A percentile compares a stretch with the other conserved stretches of the same genome.
Evolutionary conservation across 2,888 invertebrate genomes (phyloP).

Genomic region (Escarpia spicata): DNA sequence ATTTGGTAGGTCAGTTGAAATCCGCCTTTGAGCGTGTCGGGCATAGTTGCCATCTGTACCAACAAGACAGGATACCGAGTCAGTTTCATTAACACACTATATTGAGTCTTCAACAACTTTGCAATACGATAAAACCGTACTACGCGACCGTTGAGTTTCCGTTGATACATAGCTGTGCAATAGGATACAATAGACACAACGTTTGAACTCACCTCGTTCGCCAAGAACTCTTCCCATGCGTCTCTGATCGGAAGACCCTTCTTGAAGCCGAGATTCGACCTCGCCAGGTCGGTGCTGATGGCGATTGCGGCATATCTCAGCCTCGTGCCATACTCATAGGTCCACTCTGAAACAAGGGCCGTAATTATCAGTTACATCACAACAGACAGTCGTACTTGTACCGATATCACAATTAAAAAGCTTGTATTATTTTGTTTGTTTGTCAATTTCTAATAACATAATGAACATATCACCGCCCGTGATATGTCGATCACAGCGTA

Average conservation of each 20-base stretch:
- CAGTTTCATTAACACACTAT: background rate
- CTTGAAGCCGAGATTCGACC: conserved; percentile 48
- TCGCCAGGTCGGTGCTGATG: conserved; percentile 51
- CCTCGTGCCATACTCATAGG: conserved; percentile 47
- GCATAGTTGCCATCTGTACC: conserved; percentile 48
- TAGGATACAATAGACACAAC: background rate
- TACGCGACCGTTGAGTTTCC: too few relatives aligned
- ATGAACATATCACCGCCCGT: too few relatives aligned
- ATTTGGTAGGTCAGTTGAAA: conserved; percentile 46
- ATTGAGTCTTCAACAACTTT: background rate
- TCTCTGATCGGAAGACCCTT: conserved; percentile 50
- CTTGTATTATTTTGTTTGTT: background rate
- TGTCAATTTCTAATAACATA: too few relatives aligned
- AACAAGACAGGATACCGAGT: conserved; percentile 18
- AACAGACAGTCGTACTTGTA: background rate
- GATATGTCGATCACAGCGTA: background rate
- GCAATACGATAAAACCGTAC: background rate
- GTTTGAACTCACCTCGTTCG: conserved; percentile 42
- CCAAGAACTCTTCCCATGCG: conserved; percentile 51
- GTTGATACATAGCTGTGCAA: background rate
- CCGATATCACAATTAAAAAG: background rate
- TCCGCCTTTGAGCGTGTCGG: conserved; percentile 47
- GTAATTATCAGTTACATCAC: background rate
- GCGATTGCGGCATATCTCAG: conserved; percentile 52
- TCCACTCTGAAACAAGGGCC: conserved; percentile 17